phyloP scores from a whole-genome alignment of 2,113 vertebrate species.

The Malurus cyaneus region DNA sequence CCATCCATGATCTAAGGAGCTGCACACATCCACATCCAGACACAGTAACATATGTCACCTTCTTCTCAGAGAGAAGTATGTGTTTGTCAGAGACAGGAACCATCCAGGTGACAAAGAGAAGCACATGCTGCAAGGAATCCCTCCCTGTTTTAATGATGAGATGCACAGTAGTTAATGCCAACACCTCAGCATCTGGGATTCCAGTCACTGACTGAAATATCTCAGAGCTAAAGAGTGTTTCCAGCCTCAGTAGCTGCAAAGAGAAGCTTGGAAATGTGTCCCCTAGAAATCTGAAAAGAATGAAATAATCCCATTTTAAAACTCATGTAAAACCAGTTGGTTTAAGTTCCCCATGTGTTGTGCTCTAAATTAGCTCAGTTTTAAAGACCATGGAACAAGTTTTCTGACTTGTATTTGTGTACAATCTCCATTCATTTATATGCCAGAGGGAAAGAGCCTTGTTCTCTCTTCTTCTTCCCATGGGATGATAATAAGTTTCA shows the following conservation, averaged over 20 bases:
- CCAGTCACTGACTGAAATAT: not conserved
- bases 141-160: not conserved
- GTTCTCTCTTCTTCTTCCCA: not conserved
- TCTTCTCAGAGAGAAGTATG: not conserved
- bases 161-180: not conserved
- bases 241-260: not conserved
- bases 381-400: not conserved
- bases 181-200: not conserved
- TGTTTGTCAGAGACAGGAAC: not conserved
- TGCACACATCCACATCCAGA: not conserved
- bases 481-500: constrained; percentile 1
- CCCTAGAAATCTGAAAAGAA: not conserved
- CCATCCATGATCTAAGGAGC: not conserved
- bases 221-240: not conserved
- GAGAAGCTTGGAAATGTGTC: not conserved
- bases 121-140: not conserved
- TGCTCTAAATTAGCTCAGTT: not conserved
- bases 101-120: not conserved
- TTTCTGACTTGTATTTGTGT: not conserved
- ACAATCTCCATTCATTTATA: not conserved
- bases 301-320: not conserved
- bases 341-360: not conserved
- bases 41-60: not conserved
- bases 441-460: not conserved
- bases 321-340: not conserved